These are phyloP conservation scores for Brotogeris chrysoptera DNA, from an alignment of 2,797 vertebrate genomes.

Conservation along the genomic window DNA sequence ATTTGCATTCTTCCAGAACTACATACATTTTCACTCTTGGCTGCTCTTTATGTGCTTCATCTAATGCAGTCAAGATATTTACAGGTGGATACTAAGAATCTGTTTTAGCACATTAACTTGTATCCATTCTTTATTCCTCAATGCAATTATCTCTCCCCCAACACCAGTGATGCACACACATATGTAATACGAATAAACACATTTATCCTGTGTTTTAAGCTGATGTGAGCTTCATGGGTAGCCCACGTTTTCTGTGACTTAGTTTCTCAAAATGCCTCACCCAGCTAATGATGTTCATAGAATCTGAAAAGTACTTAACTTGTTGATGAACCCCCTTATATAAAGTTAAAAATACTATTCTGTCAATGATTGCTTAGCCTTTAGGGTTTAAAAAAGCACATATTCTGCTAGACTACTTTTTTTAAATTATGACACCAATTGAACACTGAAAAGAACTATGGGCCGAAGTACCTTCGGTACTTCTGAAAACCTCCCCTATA, in stretches of 20 bases:
- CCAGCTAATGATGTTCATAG: not conserved
- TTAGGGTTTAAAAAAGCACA: not conserved
- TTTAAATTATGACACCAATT: not conserved
- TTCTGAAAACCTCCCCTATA: not conserved
- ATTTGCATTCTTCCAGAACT: not conserved
- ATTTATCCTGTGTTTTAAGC: not conserved
- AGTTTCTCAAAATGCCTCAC: not conserved
- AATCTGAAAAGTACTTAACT: not conserved
- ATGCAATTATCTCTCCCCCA: not conserved
- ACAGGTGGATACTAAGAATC: not conserved
- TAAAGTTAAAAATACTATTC: not conserved
- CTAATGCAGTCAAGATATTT: conserved; percentile 43
- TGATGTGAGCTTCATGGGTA: not conserved
- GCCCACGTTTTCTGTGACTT: not conserved
- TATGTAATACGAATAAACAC: not conserved
- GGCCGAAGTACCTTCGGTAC: not conserved
- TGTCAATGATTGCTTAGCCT: not conserved
- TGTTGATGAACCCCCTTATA: not conserved
- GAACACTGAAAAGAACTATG: not conserved
- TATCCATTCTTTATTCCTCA: not conserved
- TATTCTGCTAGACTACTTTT: not conserved
- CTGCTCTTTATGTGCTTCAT: not conserved
- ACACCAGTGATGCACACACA: not conserved
- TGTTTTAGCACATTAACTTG: not conserved
- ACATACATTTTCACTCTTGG: not conserved